Percentiles rank a stretch among this genome's conserved stretches.
Evolutionary conservation across 35 echinoderm and acorn worm species (phyloP).

Genomic region (Heliocidaris tuberculata): DNA sequence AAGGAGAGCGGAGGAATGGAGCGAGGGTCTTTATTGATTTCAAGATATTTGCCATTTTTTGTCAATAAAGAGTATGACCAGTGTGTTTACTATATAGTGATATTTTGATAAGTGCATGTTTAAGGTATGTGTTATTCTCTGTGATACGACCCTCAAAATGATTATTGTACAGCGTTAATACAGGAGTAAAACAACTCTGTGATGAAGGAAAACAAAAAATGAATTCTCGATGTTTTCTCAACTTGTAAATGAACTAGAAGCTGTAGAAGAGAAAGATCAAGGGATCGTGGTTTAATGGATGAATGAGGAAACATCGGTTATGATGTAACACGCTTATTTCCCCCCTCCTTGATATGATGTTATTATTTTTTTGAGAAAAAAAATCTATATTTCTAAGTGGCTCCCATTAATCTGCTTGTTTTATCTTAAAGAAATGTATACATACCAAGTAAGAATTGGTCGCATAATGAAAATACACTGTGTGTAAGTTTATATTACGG

Average conservation of each 20-base stretch:
- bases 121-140: neutral
- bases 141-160: neutral
- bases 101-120: constrained; percentile 42
- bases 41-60: constrained; percentile 4
- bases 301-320: neutral
- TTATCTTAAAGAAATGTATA: constrained; percentile 39
- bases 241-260: neutral
- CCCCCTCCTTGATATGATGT: neutral
- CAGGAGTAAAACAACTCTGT: neutral
- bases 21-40: neutral
- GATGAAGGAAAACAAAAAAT: neutral
- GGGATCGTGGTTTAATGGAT: neutral
- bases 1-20: neutral
- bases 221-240: neutral
- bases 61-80: neutral
- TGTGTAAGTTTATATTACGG: constrained; percentile 25
- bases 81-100: constrained; percentile 42
- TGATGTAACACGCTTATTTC: neutral
- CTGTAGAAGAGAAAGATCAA: neutral
- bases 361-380: neutral
- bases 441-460: constrained; percentile 41
- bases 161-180: neutral
- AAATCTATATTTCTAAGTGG: constrained; percentile 32
- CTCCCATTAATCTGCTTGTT: constrained; percentile 19
- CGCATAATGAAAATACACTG: constrained; percentile 45